phyloP scores from a whole-genome alignment of 2,797 vertebrate genomes.

The Sternotherus odoratus region DNA sequence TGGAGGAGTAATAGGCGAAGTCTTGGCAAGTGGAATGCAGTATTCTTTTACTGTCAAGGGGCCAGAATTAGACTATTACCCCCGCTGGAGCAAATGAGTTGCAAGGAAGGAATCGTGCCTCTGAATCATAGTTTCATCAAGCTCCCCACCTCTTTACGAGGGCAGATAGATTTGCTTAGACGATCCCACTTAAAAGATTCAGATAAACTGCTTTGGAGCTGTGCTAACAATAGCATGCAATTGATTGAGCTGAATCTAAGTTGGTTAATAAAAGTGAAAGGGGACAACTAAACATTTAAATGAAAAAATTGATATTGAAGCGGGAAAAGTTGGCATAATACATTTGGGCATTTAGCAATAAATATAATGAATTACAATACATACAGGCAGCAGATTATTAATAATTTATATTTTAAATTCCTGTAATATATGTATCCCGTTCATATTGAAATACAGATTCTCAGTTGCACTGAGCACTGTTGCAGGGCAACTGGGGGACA shows the following conservation, averaged over 20 bases:
- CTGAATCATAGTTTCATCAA: neutral
- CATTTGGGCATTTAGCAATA: neutral
- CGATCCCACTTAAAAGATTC: neutral
- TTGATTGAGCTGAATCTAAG: neutral
- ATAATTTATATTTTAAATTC: too few relatives aligned
- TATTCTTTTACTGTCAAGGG: too few relatives aligned
- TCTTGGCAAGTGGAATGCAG: too few relatives aligned
- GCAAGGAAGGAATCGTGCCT: neutral
- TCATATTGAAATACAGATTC: too few relatives aligned
- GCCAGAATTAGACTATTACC: neutral
- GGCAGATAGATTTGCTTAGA: too few relatives aligned
- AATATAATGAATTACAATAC: neutral
- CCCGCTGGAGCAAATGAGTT: neutral
- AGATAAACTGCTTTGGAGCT: neutral
- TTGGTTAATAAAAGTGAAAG: neutral
- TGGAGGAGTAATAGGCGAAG: too few relatives aligned
- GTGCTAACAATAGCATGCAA: neutral
- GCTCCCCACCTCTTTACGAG: too few relatives aligned
- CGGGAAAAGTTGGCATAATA: neutral
- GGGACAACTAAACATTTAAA: neutral
- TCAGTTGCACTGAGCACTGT: too few relatives aligned
- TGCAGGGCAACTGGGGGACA: too few relatives aligned
- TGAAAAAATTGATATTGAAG: rapidly evolving
- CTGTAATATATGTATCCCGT: too few relatives aligned
- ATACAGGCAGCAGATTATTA: neutral